These are phyloP conservation scores for Enteromius argenteus DNA, from an alignment of 2,797 vertebrate species.

Conservation along the genomic window DNA sequence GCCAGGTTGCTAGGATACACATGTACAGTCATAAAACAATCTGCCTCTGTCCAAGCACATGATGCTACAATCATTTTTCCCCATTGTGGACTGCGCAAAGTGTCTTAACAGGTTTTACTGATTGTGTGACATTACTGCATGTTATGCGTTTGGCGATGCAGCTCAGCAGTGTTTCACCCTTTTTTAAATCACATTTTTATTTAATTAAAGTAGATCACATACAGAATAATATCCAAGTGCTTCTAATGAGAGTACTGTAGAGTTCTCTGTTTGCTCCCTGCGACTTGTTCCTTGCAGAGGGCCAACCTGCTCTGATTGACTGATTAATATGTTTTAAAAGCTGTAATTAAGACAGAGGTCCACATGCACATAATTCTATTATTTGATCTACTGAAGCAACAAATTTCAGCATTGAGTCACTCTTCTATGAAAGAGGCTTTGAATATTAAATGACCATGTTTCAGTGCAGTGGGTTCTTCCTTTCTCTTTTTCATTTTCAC, in stretches of 20 bases:
- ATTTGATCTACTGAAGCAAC: slow-evolving; percentile 70
- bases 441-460: slow-evolving; percentile 67
- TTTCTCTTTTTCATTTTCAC: slow-evolving; percentile 15
- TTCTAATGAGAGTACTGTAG: slow-evolving; percentile 67
- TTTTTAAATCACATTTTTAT: slow-evolving; percentile 44
- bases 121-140: slow-evolving; percentile 28
- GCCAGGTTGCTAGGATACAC: slow-evolving; percentile 53
- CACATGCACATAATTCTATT: slow-evolving; percentile 64
- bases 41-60: slow-evolving; percentile 33
- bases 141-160: slow-evolving; percentile 46
- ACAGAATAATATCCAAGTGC: slow-evolving; percentile 58
- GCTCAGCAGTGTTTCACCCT: slow-evolving; percentile 18
- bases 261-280: slow-evolving; percentile 58
- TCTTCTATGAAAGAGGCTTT: slow-evolving; percentile 66
- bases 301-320: slow-evolving; percentile 51
- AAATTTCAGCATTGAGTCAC: slow-evolving; percentile 65
- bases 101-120: slow-evolving; percentile 37
- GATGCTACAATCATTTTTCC: slow-evolving; percentile 49
- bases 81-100: slow-evolving; percentile 39
- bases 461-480: slow-evolving; percentile 37
- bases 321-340: slow-evolving; percentile 72
- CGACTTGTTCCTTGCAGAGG: slow-evolving; percentile 53
- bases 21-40: slow-evolving; percentile 49
- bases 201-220: slow-evolving; percentile 62
- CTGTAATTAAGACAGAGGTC: slow-evolving; percentile 71